Conservation (phyloP, 2,113 vertebrate genomes). For the Carassius gibelio region DNA sequence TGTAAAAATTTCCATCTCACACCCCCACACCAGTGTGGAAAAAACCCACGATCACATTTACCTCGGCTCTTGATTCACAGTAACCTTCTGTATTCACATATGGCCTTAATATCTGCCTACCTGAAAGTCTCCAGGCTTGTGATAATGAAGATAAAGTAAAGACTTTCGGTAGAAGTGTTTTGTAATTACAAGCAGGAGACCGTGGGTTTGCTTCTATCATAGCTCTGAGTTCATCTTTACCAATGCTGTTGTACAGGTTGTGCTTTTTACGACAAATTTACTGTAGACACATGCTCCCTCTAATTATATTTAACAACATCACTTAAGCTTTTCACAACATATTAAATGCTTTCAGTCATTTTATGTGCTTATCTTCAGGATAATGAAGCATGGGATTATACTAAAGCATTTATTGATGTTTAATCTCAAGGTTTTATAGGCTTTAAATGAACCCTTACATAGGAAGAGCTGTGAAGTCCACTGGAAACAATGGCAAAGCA, state of each 20-base stretch:
- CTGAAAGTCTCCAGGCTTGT: constrained; percentile 23
- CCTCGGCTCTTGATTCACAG: neutral
- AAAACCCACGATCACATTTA: neutral
- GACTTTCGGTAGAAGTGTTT: constrained; percentile 30
- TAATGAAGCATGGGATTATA: constrained; percentile 44
- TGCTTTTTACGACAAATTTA: constrained; percentile 45
- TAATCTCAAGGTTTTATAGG: constrained; percentile 44
- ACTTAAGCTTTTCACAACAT: constrained; percentile 42
- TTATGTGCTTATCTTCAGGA: constrained; percentile 36
- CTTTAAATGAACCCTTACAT: constrained; percentile 38
- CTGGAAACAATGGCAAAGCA: constrained; percentile 15
- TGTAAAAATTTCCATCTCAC: neutral
- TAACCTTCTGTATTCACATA: neutral
- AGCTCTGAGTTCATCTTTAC: constrained; percentile 24
- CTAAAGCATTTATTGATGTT: constrained; percentile 33
- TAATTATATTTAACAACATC: constrained; percentile 50
- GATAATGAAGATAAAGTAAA: constrained; percentile 30
- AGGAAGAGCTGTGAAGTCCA: constrained; percentile 13
- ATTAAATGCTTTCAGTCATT: constrained; percentile 39
- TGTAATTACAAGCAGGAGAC: constrained; percentile 40
- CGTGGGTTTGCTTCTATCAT: constrained; percentile 18
- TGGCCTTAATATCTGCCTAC: constrained; percentile 34
- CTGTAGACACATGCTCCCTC: constrained; percentile 33
- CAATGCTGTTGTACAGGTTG: constrained; percentile 24
- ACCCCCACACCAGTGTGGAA: constrained; percentile 22